A percentile compares a stretch with the other conserved stretches of the same genome.
phyloP scores from a whole-genome alignment of 2,888 invertebrate species.

The Drosophila meridionalis region DNA sequence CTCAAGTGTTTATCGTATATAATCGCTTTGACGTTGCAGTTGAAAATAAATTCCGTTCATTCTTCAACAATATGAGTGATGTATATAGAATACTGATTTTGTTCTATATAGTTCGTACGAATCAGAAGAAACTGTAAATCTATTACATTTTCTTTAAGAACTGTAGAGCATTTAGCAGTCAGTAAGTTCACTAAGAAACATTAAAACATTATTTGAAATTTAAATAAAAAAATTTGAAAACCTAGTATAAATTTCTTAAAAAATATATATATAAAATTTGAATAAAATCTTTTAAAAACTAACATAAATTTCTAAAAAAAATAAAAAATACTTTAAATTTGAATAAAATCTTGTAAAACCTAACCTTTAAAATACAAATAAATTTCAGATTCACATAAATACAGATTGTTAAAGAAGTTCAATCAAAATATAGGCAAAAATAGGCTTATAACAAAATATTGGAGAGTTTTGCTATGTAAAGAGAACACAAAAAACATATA shows the following conservation, averaged over 20 bases:
- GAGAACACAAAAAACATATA: background rate
- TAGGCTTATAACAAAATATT: background rate
- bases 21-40: too few relatives aligned
- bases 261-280: background rate
- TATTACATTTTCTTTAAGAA: background rate
- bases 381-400: constrained; percentile 24
- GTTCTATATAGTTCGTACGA: background rate
- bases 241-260: constrained; percentile 4
- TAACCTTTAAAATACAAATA: constrained; percentile 14
- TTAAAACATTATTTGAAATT: background rate
- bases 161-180: constrained; percentile 6
- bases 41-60: background rate
- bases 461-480: constrained; percentile 2
- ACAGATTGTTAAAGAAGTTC: constrained; percentile 9
- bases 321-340: background rate
- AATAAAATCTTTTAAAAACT: constrained; percentile 12
- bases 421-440: constrained; percentile 14
- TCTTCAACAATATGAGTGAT: background rate
- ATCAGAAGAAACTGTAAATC: background rate
- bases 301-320: background rate
- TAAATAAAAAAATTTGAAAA: constrained; percentile 16
- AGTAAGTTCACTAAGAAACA: background rate
- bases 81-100: background rate
- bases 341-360: constrained; percentile 10
- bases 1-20: too few relatives aligned